Conservation (phyloP, 92 coral and sea anemone species). For the Plumapathes pennacea region DNA sequence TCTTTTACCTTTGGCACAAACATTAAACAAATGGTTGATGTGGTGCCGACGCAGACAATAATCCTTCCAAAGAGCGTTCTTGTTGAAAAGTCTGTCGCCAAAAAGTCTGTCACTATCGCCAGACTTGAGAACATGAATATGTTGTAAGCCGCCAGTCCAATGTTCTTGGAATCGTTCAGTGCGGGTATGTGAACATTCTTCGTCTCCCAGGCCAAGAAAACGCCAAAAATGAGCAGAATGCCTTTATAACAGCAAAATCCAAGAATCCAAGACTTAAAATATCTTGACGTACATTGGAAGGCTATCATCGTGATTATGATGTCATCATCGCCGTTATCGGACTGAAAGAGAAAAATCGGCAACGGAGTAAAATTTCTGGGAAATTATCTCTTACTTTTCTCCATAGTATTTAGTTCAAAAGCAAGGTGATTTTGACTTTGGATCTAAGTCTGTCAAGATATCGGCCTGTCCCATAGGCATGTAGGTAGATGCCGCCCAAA, state of each 20-base stretch:
- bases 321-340: conserved; percentile 42
- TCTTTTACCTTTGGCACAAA: conserved; percentile 87
- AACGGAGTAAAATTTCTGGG: neutral
- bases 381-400: no score
- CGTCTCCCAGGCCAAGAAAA: conserved; percentile 89
- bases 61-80: conserved; percentile 38
- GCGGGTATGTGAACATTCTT: conserved; percentile 68
- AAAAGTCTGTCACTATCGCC: conserved; percentile 47
- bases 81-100: conserved; percentile 30
- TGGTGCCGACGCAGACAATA: conserved; percentile 51
- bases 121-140: conserved; percentile 74
- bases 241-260: conserved; percentile 70
- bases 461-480: no score
- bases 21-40: conserved; percentile 65
- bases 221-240: conserved; percentile 67
- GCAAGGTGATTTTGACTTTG: no score
- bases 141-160: conserved; percentile 80
- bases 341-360: conserved; percentile 26
- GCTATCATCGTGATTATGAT: conserved; percentile 26
- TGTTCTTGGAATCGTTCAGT: conserved; percentile 84
- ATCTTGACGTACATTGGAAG: conserved; percentile 50
- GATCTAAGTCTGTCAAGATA: no score
- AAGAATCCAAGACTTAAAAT: conserved; percentile 62
- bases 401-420: no score
- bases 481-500: no score